Base-by-base conservation (phyloP, 1,140 invertebrate species). In the Bombus soroeensis region DNA sequence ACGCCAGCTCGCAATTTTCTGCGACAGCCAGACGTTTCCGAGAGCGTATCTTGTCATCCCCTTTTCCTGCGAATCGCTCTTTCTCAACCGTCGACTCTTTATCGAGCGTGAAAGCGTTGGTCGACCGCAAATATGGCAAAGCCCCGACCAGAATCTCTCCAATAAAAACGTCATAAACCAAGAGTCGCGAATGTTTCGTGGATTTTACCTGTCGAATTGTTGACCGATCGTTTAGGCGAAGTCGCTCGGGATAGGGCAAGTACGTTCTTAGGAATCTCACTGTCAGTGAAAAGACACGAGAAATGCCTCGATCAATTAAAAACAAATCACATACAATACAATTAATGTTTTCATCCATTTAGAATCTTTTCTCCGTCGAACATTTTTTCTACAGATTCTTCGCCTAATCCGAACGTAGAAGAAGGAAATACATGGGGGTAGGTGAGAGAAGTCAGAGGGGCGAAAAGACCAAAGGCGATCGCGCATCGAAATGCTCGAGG, bases 401-500 rank as follows among this genome's bases (percentile, higher is more conserved):
- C 1, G 37, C 0, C 47, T n/a, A 25, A 12, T 37, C 1, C 22
- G 4, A 13, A 28, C 10, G 22, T 5, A 39, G 32, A 37, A 25
- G 28, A 6, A 39, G 10, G 25, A 71, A 39, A 70, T 39, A 10
- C 22, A 37, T 13, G 4, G 22, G 34, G 3, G 3, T 10, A 39
- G 22, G 18, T 32, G 28, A 18, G 72, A 43, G n/a, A 9, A 8
- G 18, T 15, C 3, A 22, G 18, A 15, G 22, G 43, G 41, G 12
- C 9, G 41, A 13, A 39, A 39, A 12, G 10, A 74, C 12, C 2
- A 59, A 72, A 72, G 83, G 75, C 64, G 82, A 84, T 83, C 81
- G 83, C 76, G 83, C 71, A 85, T 81, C 84, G 78, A 81, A 81
- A 85, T 85, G 84, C 84, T 85, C 78, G 77, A 81, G 79, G 83